Base-by-base conservation (phyloP, 2,888 invertebrate genomes). In the Mimachlamys varia region DNA sequence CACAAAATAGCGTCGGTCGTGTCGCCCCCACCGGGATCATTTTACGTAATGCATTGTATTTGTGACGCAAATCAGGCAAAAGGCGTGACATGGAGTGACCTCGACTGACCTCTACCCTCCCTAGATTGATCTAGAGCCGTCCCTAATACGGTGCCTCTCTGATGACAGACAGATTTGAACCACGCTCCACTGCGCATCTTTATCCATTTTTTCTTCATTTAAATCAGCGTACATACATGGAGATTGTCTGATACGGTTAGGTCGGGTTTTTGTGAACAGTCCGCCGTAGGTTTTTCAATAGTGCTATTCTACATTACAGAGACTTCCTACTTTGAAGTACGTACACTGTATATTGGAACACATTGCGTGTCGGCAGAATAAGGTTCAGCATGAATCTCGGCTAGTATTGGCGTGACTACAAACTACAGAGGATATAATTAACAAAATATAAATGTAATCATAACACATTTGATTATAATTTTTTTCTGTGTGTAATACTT, bases 1-100 rank as follows among this genome's bases (percentile, higher is more conserved):
- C 13, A 76, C 27, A 76, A 76, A 76, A 76, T 76, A 33, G 76
- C 76, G 76, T 33, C 76, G 76, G 76, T 76, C 33, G 76, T 33
- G 76, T 76, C 76, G 27, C 76, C 76, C 76, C 76, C 27, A 27
- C 33, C 27, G 76, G 13, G 27, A 76, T 76, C 76, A 33, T 17
- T 76, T 76, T 76, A 76, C 76, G 76, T 76, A 76, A 76, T 22
- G 76, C 33, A 76, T 76, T 33, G 76, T 76, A 76, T 76, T 33
- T 76, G 76, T 76, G 76, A 76, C 76, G 27, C 12, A 76, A 76
- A 76, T 76, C 27, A 33, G 76, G 76, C 33, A 15, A 76, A 12
- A 76, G 76, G 76, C 76, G 76, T 76, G 76, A 76, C 76, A 76
- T 33, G 76, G 33, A 22, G 76, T 76, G 27, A 76, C 76, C 76